Conservation (phyloP, 2,797 vertebrate species). For the Jordanella pulchra region DNA sequence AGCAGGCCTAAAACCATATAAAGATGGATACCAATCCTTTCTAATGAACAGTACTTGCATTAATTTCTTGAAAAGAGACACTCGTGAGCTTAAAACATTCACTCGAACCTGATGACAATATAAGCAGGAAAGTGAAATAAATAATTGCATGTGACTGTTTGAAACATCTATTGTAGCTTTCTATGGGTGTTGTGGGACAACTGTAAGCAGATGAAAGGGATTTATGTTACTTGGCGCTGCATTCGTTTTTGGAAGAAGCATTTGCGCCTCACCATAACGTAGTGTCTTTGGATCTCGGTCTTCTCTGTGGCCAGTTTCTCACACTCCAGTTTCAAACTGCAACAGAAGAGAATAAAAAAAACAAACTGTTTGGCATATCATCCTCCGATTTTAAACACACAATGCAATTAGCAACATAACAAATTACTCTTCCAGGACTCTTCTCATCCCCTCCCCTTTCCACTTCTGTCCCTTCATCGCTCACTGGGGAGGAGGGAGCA, state of each 20-base stretch:
- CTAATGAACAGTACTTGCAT: not conserved
- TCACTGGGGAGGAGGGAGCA: conserved; percentile 35
- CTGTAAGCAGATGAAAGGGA: conserved; percentile 71
- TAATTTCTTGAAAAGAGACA: not conserved
- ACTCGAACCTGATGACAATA: not conserved
- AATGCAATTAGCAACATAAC: conserved; percentile 59
- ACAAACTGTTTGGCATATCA: conserved; percentile 32
- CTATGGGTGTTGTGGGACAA: conserved; percentile 66
- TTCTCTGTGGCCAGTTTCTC: conserved; percentile 94
- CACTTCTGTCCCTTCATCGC: conserved; percentile 18
- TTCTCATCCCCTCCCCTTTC: conserved; percentile 8
- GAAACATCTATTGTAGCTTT: conserved; percentile 36
- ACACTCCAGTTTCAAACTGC: conserved; percentile 92
- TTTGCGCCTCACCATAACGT: conserved; percentile 89
- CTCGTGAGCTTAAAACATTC: not conserved
- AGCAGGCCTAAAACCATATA: not conserved
- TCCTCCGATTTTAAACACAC: conserved; percentile 48
- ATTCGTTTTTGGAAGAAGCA: conserved; percentile 32
- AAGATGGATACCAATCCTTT: not conserved
- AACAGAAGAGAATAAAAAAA: conserved; percentile 23
- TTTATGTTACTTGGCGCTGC: conserved; percentile 60
- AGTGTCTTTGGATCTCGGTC: conserved; percentile 94
- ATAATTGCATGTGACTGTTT: conserved; percentile 22
- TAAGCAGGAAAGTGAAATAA: conserved; percentile 5
- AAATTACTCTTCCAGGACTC: conserved; percentile 47